Evolutionary conservation across 2,888 invertebrate genomes (phyloP), one percentile per base, ranked within the genome.

Genomic region (Laspeyria flexula): DNA sequence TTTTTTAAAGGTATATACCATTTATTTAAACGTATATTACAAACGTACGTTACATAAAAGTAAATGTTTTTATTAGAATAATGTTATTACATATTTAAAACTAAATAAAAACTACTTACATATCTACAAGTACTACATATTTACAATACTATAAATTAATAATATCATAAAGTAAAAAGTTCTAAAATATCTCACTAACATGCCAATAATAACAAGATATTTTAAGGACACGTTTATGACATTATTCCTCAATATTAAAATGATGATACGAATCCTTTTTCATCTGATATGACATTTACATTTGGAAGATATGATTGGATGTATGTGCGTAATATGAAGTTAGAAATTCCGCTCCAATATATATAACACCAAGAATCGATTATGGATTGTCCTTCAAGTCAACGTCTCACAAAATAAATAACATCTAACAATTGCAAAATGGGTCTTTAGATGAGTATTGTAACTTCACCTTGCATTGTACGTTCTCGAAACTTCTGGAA

Each of bases 381-480:
- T 15, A 41, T 34, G 29, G 30, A n/a, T 15, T 34, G 30, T 21
- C 52, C 60, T 53, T 43, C 52, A 63, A 11, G 6, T 34, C 35
- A 38, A 58, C 45, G 59, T 44, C 48, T 64, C 53, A 51, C 64
- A 55, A 57, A 56, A 57, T 64, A 63, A 61, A 61, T 48, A 56
- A 39, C 41, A 49, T 47, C 55, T 55, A 31, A 56, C 44, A 54
- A 46, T 54, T 44, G 43, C 43, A 13, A 50, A 67, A 60, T 71
- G 40, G 51, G 37, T 47, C 51, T 53, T 45, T 48, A 67, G 53
- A 67, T 53, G 48, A 16, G 31, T 29, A 55, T 59, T 53, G 68
- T 55, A 43, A 45, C 56, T 55, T 60, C 33, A 40, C 31, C 50
- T 34, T 37, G 35, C 38, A 46, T 52, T 57, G 43, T 49, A 10